Evolutionary conservation across 2,797 vertebrate species (phyloP), one percentile per base, ranked within the genome.

Genomic region (Momotus momota): DNA sequence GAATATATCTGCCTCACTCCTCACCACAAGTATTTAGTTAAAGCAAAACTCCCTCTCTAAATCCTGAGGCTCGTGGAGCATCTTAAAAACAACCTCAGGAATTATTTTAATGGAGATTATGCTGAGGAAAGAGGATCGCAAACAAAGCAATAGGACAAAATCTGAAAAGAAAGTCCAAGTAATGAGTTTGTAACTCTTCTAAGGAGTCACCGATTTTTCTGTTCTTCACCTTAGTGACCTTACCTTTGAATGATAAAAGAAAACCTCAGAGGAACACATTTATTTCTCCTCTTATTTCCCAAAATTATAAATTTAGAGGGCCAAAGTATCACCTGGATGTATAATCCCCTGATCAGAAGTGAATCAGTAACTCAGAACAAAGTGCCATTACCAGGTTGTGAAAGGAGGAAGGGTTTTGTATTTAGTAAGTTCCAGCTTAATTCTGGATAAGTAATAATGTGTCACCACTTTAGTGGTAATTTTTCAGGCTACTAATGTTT

Each of bases 141-240:
- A 86, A 9, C 2, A 79, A 84, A 86, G 4, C 10, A 52, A 35
- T 10, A 88, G 54, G 25, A 74, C 9, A 40, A 65, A 88, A 65
- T 35, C 19, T 71, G 35, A 49, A 43, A 38, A 35, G 4, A 55
- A 1, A 16, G 2, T 29, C 10, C 21, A 86, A 83, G 13, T 22
- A 55, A 31, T 0, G 0, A 25, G 5, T 45, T 81, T 31, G 7
- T 55, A 78, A 54, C 14, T 69, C 29, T 73, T 88, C 40, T n/a
- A 27, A 51, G n/a, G 12, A 61, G 40, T 73, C 79, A 46, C 25
- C 52, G 23, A 54, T 48, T 79, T 95, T 85, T 80, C 26, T 67
- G 3, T 46, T 85, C 11, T 72, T 71, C 27, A 41, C 25, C 12
- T 61, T 7, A 69, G 29, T 35, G n/a, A 57, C 7, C 5, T 79